phyloP scores from a whole-genome alignment of 2,113 vertebrate genomes.

The Halichoerus grypus region DNA sequence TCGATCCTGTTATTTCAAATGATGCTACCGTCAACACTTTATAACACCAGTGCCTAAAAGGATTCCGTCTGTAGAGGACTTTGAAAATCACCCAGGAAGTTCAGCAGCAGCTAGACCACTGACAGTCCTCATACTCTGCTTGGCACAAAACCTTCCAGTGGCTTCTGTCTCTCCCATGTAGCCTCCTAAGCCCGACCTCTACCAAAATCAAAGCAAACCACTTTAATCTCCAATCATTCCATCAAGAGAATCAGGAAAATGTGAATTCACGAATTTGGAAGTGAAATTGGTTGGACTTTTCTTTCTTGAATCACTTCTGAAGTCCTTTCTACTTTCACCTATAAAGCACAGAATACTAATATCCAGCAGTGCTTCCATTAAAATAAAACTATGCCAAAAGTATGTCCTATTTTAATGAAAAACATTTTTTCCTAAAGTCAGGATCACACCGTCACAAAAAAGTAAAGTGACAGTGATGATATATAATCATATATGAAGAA shows the following conservation, averaged over 20 bases:
- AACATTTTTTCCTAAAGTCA: not conserved
- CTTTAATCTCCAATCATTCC: not conserved
- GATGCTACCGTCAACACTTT: not conserved
- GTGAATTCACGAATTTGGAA: not conserved
- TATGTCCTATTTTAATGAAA: not conserved
- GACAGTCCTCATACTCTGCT: not conserved
- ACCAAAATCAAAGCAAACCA: not conserved
- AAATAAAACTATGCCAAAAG: slow-evolving; percentile 1
- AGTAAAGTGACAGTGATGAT: not conserved
- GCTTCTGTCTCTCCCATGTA: not conserved
- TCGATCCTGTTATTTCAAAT: not conserved
- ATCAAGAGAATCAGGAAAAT: not conserved
- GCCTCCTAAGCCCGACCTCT: not conserved
- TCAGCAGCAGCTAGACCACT: not conserved
- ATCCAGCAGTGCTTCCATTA: not conserved
- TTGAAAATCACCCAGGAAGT: not conserved
- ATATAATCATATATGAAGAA: not conserved
- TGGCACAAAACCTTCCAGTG: not conserved
- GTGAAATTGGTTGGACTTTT: not conserved
- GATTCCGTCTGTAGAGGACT: not conserved
- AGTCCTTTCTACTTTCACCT: not conserved
- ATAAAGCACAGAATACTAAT: not conserved
- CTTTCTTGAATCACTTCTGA: not conserved
- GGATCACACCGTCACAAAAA: not conserved
- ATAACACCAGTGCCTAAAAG: not conserved